phyloP scores from a whole-genome alignment of 1,140 invertebrate species.

The Hycleus cichorii region DNA sequence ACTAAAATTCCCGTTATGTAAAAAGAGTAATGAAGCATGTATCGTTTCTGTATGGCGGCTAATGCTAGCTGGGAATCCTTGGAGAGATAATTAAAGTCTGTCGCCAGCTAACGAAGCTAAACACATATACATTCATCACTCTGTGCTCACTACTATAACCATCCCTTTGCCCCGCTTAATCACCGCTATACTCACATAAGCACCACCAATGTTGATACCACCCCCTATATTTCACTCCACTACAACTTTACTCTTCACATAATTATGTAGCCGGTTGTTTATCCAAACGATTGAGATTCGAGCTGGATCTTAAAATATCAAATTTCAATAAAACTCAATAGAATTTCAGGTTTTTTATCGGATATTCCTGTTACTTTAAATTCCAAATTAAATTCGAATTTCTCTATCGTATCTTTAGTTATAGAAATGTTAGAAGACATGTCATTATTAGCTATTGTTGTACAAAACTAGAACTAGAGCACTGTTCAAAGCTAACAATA shows the following conservation, averaged over 20 bases:
- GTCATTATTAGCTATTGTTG: no score
- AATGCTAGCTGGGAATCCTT: conserved; percentile 34
- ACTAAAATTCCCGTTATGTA: conserved; percentile 22
- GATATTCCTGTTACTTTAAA: no score
- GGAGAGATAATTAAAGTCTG: conserved; percentile 39
- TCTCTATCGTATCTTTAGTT: no score
- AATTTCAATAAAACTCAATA: no score
- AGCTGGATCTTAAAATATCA: background rate
- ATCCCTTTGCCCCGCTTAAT: background rate
- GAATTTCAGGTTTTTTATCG: no score
- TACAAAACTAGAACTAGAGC: no score
- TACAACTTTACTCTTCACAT: conserved; percentile 2
- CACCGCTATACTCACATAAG: background rate
- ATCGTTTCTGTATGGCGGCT: conserved; percentile 25
- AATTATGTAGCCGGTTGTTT: conserved; percentile 28
- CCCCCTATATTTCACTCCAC: conserved; percentile 15
- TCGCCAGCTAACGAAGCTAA: conserved; percentile 36
- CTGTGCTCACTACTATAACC: conserved; percentile 9
- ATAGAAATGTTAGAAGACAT: no score
- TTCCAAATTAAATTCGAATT: no score
- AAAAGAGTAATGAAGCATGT: conserved; percentile 23
- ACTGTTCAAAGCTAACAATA: no score
- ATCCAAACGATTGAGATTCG: conserved; percentile 13
- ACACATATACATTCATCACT: conserved; percentile 34
- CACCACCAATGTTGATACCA: conserved; percentile 1